Evolutionary conservation across 2,888 invertebrate species (phyloP), one percentile per base, ranked within the genome.

Genomic region (Cylindroiulus punctatus): DNA sequence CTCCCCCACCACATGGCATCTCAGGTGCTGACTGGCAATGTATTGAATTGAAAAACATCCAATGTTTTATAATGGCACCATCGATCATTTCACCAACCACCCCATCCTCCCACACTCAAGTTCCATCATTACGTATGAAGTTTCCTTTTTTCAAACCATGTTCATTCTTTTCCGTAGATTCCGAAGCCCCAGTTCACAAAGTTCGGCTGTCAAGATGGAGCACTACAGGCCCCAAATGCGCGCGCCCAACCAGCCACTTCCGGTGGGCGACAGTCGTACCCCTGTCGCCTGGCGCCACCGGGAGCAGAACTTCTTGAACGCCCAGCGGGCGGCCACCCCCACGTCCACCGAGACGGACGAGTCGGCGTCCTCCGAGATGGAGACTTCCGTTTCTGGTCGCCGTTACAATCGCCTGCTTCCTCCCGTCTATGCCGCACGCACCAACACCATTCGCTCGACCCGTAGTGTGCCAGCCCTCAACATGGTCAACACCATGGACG

Each of bases 391-490:
- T 26, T 87, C 87, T 2, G 84, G 87, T 17, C 85, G 87, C 5
- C 76, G 85, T 12, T 85, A 85, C 84, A 85, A 87, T 32, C 83
- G 84, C 36, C 22, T 83, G 8, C 14, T 44, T 5, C 86, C 81
- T 26, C 81, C 44, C n/a, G 57, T 42, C 17, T 84, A 30, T 17
- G 86, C 30, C 26, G 30, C 12, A 10, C 36, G 32, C 76, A 42
- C 30, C 26, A 86, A 81, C 85, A 86, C 86, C 81, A 32, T 88
- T 10, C 85, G 88, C 10, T 88, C 88, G 17, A 87, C 87, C 10
- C 86, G 88, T 12, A 88, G 88, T 84, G 87, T 88, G 52, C 88
- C 88, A 0, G 88, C 86, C 26, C 30, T 88, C 32, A 85, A 87
- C 47, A 19, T 85, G 26, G 81, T 76, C 8, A 81, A 81, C 19